Percentiles rank a stretch among this genome's conserved stretches.
Conservation (phyloP, 2,113 vertebrate species). For the Martes martes region DNA sequence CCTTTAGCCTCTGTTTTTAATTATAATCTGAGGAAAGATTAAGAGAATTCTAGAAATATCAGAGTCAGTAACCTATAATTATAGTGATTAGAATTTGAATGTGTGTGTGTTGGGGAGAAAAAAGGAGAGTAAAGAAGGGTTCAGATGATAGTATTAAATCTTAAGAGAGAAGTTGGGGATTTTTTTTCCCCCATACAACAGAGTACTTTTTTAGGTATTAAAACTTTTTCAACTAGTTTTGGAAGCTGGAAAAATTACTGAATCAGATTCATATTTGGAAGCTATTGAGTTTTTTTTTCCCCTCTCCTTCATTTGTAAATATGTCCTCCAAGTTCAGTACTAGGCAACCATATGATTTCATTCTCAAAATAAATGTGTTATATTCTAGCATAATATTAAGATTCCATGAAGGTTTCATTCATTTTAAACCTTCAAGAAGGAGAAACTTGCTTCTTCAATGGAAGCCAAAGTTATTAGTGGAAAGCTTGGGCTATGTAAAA, state of each 20-base stretch:
- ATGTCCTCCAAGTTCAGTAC: not conserved
- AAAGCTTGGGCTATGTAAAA: not conserved
- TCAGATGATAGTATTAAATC: not conserved
- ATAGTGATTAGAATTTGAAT: not conserved
- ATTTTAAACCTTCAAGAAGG: not conserved
- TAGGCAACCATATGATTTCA: not conserved
- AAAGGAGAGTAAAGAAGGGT: not conserved
- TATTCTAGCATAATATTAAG: not conserved
- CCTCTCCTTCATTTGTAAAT: not conserved
- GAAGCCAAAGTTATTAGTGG: not conserved
- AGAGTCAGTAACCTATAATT: not conserved
- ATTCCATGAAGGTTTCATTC: not conserved
- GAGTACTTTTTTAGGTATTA: not conserved
- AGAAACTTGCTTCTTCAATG: not conserved
- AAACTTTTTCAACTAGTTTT: not conserved
- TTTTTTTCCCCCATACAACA: not conserved
- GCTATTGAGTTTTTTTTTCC: not conserved
- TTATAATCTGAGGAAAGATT: not conserved
- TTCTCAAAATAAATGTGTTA: not conserved
- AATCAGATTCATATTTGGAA: not conserved
- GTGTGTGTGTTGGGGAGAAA: not conserved
- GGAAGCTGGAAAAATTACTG: not conserved
- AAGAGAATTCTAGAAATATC: not conserved
- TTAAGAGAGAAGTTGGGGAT: not conserved
- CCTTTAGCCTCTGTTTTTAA: not conserved